Evolutionary conservation across 2,113 vertebrate genomes (phyloP), one percentile per base, ranked within the genome.

Genomic region (Turnix velox): DNA sequence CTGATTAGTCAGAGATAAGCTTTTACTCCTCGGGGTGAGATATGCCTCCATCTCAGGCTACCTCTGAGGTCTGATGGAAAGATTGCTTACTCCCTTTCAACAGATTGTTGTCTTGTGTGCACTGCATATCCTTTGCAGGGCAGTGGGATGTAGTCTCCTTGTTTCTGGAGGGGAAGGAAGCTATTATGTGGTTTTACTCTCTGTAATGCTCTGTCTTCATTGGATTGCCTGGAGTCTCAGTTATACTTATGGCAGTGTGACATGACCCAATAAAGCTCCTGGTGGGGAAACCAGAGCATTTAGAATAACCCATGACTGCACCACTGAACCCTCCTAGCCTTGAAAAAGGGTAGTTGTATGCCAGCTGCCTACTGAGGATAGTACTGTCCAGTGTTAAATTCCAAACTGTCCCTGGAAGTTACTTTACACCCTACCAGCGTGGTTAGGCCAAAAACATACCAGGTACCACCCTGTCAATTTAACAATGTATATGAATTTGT

Each of bases 301-400:
- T 2, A 87, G 42, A 74, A 18, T 9, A 87, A 5, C 1, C 27
- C 14, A 13, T 14, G 6, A 16, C 49, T 4, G 0, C n/a, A 31
- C 1, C 23, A 52, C 28, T 18, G 20, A 61, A 30, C 18, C 40
- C 20, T 74, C 24, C 33, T 35, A 13, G 19, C 1, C 28, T 31
- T 78, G 49, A 62, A 62, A 30, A 14, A 14, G 25, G 2, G 11
- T 62, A 9, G 30, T 7, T 24, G 37, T 30, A n/a, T 52, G 48
- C 31, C 48, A 9, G 61, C 18, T 74, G 13, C 14, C 48, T 51
- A 1, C 18, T 39, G 35, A 15, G 19, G 3, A 40, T 8, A 25
- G 18, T 51, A 15, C 43, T 19, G 24, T 10, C 14, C 27, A 18
- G 23, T 19, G 7, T 3, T 55, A 43, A 24, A 15, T 84, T 76